Base-by-base conservation (phyloP, 2,888 invertebrate genomes). In the Lysandra coridon region DNA sequence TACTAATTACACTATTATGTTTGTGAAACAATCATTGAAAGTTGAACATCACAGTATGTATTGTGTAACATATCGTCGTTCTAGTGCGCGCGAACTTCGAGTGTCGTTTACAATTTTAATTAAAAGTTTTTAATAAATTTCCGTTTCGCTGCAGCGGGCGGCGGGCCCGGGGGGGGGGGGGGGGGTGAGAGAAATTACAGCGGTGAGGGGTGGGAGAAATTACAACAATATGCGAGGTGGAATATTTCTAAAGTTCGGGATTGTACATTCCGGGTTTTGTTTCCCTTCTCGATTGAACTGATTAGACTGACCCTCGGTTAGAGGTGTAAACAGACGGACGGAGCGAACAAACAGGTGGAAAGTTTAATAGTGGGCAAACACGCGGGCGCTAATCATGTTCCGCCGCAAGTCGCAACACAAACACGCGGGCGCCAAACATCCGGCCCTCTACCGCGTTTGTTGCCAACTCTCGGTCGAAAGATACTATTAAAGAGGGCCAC, bases 41-140 rank as follows among this genome's bases (percentile, higher is more conserved):
- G 30, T 30, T 64, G 30, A 30, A 64, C 64, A 64, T 64, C 23
- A 30, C 7, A 53, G 2, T 53, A 53, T 12, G 57, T 57, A 57
- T 17, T 57, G 17, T 57, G 57, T 4, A 6, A 14, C 37, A 17
- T 14, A 23, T 64, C 30, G 33, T 30, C 12, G 23, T 30, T 69
- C 2, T 30, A 23, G 64, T 64, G 33, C 33, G 37, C 14, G 33
- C 37, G 33, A 69, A 69, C 69, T 69, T 37, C 33, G 69, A 69
- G 69, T 69, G 69, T 69, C 14, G 69, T 33, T 69, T 69, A 33
- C 69, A 37, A 69, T 33, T 69, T 64, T 69, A 69, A 69, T 69
- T 69, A 69, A 69, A 69, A 69, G 14, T 37, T 69, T 69, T 69
- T 69, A 69, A 37, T 69, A 69, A 69, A 69, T 69, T 57, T 69